Percentiles rank a stretch among this genome's conserved stretches.
phyloP scores from a whole-genome alignment of 2,797 vertebrate species.

The Onychomys torridus region DNA sequence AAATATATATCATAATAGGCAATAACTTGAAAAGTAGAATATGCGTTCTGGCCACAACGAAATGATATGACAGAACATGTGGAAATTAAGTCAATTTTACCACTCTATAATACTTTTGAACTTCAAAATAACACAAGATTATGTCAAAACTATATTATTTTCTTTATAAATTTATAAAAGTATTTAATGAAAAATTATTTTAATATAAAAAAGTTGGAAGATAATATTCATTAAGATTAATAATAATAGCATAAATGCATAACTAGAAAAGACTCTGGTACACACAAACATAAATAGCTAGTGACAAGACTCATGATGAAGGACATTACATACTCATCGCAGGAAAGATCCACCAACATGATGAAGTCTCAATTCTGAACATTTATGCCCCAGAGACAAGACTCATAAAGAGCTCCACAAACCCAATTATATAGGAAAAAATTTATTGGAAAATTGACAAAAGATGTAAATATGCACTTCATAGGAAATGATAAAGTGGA shows the following conservation, averaged over 20 bases:
- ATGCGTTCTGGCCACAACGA: neutral
- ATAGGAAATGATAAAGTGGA: neutral
- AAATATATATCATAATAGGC: neutral
- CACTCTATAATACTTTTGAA: neutral
- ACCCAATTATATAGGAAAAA: neutral
- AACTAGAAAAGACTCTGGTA: neutral
- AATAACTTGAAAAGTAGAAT: neutral
- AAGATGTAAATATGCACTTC: neutral
- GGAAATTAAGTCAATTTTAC: neutral
- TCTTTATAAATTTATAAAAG: neutral
- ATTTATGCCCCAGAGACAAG: no score
- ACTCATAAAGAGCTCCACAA: neutral
- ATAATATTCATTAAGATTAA: neutral
- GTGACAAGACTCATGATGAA: no score
- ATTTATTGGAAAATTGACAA: neutral
- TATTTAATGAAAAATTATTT: neutral
- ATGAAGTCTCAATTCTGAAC: no score
- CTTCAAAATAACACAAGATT: neutral
- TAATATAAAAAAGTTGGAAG: neutral
- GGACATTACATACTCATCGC: no score
- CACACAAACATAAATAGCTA: neutral
- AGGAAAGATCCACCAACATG: no score
- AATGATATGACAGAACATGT: neutral
- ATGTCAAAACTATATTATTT: neutral
- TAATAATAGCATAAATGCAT: neutral